phyloP scores from a whole-genome alignment of 2,113 vertebrate species.

The Labrus mixtus region DNA sequence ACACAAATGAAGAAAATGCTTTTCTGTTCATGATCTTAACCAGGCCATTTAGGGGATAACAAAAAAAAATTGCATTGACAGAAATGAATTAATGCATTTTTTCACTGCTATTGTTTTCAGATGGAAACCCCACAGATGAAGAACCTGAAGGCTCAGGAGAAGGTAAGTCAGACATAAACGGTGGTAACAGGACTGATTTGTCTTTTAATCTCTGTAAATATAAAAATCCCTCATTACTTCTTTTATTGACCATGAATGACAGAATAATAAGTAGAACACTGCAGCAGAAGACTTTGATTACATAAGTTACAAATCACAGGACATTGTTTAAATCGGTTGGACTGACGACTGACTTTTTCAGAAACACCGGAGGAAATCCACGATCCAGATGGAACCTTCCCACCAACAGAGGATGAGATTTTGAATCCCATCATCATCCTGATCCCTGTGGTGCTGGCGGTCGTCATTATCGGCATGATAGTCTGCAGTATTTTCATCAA shows the following conservation, averaged over 20 bases:
- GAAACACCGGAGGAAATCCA: accelerated
- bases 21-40: background rate
- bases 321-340: background rate
- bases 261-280: background rate
- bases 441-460: constrained; percentile 62
- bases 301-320: no score
- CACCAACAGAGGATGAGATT: accelerated
- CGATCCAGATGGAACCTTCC: accelerated
- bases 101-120: constrained; percentile 1
- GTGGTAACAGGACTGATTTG: background rate
- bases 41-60: background rate
- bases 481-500: constrained; percentile 54
- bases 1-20: background rate
- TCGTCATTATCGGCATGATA: constrained; percentile 47
- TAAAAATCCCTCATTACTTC: background rate
- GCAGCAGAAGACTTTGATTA: background rate
- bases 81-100: background rate
- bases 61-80: background rate
- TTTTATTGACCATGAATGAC: no score
- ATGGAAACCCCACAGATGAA: background rate
- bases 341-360: accelerated
- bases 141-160: background rate
- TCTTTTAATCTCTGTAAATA: background rate
- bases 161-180: no score
- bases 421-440: constrained; percentile 48